Percentiles rank a stretch among this genome's conserved stretches.
These are phyloP conservation scores for Vulpes vulpes DNA, from an alignment of 2,113 vertebrate species.

Conservation along the genomic window DNA sequence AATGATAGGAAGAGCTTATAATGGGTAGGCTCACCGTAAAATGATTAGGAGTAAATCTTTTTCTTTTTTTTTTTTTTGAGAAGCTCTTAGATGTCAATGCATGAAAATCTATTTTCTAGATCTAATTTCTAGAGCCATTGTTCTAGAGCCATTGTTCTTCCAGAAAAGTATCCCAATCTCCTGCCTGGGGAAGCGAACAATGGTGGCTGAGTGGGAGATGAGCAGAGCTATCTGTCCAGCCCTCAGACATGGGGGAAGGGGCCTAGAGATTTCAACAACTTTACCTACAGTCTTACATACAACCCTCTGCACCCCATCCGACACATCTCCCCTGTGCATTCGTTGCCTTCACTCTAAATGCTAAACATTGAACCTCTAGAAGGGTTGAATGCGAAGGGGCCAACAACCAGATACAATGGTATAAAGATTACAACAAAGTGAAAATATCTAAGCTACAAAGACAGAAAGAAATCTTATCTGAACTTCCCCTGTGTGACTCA, in stretches of 20 bases:
- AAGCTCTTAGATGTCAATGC: not conserved
- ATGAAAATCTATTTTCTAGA: not conserved
- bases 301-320: not conserved
- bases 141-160: not conserved
- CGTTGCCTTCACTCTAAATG: not conserved
- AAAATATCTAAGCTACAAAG: not conserved
- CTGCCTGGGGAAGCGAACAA: not conserved
- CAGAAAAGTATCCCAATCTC: not conserved
- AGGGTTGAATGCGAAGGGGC: not conserved
- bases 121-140: not conserved
- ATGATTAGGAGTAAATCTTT: not conserved
- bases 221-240: not conserved
- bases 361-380: not conserved
- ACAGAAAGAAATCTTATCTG: not conserved
- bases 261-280: not conserved
- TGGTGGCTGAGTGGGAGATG: not conserved
- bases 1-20: not conserved
- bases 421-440: conserved; percentile 36
- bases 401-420: not conserved
- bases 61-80: not conserved
- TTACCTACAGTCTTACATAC: not conserved
- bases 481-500: not conserved
- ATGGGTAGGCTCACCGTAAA: not conserved
- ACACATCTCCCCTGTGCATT: not conserved
- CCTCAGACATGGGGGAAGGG: not conserved